Base-by-base conservation (phyloP, 2,888 invertebrate species). In the Nomada ferruginata region DNA sequence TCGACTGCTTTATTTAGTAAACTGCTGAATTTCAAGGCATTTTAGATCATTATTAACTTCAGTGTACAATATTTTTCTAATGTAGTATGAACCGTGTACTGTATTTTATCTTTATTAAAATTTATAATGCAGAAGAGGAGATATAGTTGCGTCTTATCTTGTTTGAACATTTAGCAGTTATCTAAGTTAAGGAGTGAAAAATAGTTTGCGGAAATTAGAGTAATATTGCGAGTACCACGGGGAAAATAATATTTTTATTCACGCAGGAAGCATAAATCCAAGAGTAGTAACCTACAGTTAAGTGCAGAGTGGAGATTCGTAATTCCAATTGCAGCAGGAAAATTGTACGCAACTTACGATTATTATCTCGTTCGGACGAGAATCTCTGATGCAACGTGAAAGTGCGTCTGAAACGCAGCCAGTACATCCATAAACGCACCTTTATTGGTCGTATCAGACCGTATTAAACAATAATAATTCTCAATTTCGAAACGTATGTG, bases 391-490 rank as follows among this genome's bases (percentile, higher is more conserved):
- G 78, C 84, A 85, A 84, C 85, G 68, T 76, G 81, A 85, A 86
- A 87, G 83, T 85, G 66, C 76, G 68, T 4, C 76, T 75, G 76
- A 87, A 85, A 82, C 79, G 70, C 79, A 73, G 79, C 26, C 68
- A 85, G 87, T 86, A 84, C 85, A 55, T 82, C 77, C 71, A 63
- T 83, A 76, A 82, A 82, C 83, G 79, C 71, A 85, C 84, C 81
- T 84, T 88, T 89, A 89, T 88, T 85, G 83, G 79, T 79, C 84
- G 84, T 89, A 87, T 90, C 89, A 88, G 87, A 87, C 83, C 79
- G 87, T 86, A 91, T 89, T 90, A 89, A 90, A 87, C 87, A 89
- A 90, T 89, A 89, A 90, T 89, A 89, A 89, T 88, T 88, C 85
- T 87, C 88, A 88, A 89, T 90, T 87, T 87, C 75, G 74, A 69